A percentile compares a stretch with the other conserved stretches of the same genome.
phyloP scores from a whole-genome alignment of 2,888 invertebrate genomes.

The Myopa testacea region DNA sequence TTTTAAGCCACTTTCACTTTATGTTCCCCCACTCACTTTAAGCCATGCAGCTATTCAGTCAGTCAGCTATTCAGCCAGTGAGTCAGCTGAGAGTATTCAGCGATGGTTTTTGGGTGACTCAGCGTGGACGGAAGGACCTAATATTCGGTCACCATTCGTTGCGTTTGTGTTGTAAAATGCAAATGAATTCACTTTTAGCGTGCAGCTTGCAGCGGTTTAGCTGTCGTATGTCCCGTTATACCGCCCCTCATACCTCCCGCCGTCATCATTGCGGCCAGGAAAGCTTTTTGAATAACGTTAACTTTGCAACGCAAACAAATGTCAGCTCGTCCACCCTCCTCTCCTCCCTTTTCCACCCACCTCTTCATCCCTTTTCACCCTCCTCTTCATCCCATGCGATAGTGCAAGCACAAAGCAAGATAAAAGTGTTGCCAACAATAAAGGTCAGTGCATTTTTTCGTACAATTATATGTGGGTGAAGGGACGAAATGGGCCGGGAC shows the following conservation, averaged over 20 bases:
- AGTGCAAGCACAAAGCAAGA: background rate
- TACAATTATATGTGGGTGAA: background rate
- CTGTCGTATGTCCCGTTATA: background rate
- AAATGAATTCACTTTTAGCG: conserved; percentile 43
- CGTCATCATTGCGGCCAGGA: background rate
- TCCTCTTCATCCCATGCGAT: background rate
- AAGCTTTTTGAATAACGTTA: conserved; percentile 21
- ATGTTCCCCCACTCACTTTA: background rate
- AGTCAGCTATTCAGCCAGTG: background rate
- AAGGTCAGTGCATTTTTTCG: conserved; percentile 26
- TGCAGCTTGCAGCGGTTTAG: conserved; percentile 32
- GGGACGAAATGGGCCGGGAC: background rate
- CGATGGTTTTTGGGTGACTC: conserved; percentile 11
- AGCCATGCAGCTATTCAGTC: background rate
- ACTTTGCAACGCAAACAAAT: background rate
- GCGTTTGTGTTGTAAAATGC: conserved; percentile 32
- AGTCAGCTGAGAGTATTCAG: conserved; percentile 9
- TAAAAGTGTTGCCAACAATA: conserved; percentile 22
- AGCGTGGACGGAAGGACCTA: background rate
- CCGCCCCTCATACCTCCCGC: background rate
- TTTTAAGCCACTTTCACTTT: conserved; percentile 33
- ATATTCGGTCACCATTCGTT: background rate
- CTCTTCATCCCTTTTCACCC: background rate
- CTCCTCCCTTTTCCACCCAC: background rate
- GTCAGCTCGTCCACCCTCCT: background rate